phyloP scores from a whole-genome alignment of 2,113 vertebrate genomes.

The Potamarius usumacintae region DNA sequence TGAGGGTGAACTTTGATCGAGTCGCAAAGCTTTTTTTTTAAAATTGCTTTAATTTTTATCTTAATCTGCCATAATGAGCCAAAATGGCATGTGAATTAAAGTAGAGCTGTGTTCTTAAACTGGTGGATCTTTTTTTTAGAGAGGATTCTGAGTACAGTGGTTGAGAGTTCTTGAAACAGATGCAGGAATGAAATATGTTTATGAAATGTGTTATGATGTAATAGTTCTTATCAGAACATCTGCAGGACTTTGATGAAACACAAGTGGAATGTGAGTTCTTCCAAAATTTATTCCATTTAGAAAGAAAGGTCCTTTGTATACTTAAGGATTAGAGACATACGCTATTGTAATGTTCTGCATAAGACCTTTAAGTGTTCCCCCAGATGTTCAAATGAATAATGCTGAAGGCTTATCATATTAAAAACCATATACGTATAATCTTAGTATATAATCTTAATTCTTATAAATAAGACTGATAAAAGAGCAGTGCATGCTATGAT shows the following conservation, averaged over 20 bases:
- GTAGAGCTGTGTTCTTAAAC: background rate
- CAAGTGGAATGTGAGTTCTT: conserved; percentile 15
- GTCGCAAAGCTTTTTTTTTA: conserved; percentile 15
- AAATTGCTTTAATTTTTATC: conserved; percentile 18
- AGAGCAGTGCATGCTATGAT: background rate
- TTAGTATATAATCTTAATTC: background rate
- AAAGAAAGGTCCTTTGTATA: background rate
- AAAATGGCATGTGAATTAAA: background rate
- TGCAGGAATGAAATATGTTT: conserved; percentile 33
- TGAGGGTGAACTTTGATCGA: conserved; percentile 26
- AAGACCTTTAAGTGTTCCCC: background rate
- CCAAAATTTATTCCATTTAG: background rate
- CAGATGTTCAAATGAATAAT: background rate
- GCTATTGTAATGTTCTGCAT: background rate
- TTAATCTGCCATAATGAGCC: conserved; percentile 5
- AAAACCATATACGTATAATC: background rate
- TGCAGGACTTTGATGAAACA: conserved; percentile 11
- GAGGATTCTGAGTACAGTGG: background rate
- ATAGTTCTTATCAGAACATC: conserved; percentile 41
- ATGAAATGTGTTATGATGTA: conserved; percentile 37
- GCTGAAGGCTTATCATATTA: background rate
- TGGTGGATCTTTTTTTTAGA: background rate
- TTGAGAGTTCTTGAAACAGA: background rate
- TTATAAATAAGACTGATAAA: conserved; percentile 8
- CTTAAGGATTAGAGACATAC: background rate